Percentiles rank a stretch among this genome's conserved stretches.
Evolutionary conservation across 2,888 invertebrate genomes (phyloP).

Genomic region (Pilophorus perplexus): DNA sequence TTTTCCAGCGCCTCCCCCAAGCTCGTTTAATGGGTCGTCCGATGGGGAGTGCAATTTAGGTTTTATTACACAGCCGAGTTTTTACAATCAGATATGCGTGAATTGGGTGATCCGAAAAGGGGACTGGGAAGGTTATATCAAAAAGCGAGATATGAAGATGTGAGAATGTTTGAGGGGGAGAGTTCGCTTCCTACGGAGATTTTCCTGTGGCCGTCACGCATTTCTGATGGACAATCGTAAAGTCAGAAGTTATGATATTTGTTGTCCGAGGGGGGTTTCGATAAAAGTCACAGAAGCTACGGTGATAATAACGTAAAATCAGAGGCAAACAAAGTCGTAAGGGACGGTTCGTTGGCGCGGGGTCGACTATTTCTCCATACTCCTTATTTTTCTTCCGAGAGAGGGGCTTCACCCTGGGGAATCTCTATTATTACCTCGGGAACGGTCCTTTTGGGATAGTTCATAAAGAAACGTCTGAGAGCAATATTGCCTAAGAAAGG

Average conservation of each 20-base stretch:
- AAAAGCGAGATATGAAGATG: slow-evolving; percentile 9
- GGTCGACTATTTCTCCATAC: slow-evolving; percentile 1
- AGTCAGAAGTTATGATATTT: slow-evolving; percentile 34
- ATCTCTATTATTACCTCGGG: slow-evolving; percentile 38
- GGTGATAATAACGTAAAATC: slow-evolving; percentile 46
- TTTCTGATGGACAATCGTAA: slow-evolving; percentile 34
- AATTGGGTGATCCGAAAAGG: slow-evolving; percentile 16
- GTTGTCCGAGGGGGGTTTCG: slow-evolving; percentile 7
- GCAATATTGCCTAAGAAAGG: slow-evolving; percentile 30
- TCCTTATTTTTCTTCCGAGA: slow-evolving; percentile 5
- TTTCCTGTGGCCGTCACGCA: slow-evolving; percentile 7
- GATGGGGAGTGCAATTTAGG: slow-evolving; percentile 10
- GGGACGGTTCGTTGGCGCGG: slow-evolving; percentile 39
- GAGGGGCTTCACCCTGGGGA: slow-evolving; percentile 3
- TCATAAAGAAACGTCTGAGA: slow-evolving; percentile 22
- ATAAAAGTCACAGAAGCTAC: slow-evolving; percentile 29
- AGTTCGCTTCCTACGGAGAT: neutral
- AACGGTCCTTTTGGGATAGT: neutral
- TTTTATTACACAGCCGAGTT: slow-evolving; percentile 21
- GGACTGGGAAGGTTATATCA: neutral
- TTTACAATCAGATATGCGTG: slow-evolving; percentile 36
- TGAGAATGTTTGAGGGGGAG: neutral
- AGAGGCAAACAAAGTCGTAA: slow-evolving; percentile 47
- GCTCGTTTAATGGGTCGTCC: slow-evolving; percentile 22
- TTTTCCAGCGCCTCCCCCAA: slow-evolving; percentile 2